Conservation (phyloP, 2,797 vertebrate genomes). For the Falco peregrinus region DNA sequence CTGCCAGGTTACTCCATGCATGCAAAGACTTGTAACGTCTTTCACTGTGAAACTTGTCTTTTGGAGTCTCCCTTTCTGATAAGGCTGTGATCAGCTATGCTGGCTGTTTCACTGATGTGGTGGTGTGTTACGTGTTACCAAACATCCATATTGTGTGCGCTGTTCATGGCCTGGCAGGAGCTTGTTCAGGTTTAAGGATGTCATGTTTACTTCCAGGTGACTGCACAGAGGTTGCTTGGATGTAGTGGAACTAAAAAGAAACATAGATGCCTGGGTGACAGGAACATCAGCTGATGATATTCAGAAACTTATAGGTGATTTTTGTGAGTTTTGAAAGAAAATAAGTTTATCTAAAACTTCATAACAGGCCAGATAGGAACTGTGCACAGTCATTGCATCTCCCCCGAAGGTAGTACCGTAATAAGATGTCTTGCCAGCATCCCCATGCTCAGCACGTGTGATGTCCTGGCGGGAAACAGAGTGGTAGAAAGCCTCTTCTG, state of each 20-base stretch:
- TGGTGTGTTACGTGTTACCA: background rate
- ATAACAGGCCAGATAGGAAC: background rate
- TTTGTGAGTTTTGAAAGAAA: background rate
- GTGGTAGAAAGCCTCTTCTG: background rate
- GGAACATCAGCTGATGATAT: background rate
- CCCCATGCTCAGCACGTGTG: rapidly evolving
- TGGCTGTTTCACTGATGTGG: background rate
- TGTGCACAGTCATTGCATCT: background rate
- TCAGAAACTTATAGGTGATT: background rate
- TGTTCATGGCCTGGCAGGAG: background rate
- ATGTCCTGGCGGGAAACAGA: background rate
- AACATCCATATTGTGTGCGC: rapidly evolving
- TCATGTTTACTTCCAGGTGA: background rate
- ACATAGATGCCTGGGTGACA: background rate
- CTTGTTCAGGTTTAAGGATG: background rate
- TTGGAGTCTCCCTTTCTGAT: background rate
- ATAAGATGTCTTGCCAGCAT: background rate
- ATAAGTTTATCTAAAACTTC: background rate
- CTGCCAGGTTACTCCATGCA: background rate
- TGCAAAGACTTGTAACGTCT: background rate
- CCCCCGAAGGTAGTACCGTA: background rate
- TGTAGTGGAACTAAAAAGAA: background rate
- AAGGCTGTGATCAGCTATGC: background rate
- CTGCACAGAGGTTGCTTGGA: background rate
- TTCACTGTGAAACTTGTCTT: background rate